Percentiles rank a stretch among this genome's conserved stretches.
phyloP scores from a whole-genome alignment of 2,797 vertebrate species.

The Zenarchopterus dispar region DNA sequence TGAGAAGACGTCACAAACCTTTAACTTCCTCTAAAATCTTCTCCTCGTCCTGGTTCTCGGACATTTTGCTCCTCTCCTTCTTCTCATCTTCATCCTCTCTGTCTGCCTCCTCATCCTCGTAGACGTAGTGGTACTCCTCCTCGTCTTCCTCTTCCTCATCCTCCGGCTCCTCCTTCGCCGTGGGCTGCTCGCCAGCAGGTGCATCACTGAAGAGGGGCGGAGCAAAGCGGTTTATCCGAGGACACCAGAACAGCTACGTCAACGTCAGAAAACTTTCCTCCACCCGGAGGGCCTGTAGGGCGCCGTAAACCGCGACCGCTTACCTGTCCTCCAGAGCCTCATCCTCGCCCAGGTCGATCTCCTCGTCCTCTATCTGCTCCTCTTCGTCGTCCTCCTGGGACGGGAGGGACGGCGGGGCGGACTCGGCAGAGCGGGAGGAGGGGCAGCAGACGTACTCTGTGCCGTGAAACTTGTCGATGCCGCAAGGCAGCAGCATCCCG shows the following conservation, averaged over 20 bases:
- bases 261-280: too few species aligned
- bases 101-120: conserved; percentile 83
- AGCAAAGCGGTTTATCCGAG: conserved; percentile 49
- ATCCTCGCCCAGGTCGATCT: conserved; percentile 74
- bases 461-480: conserved; percentile 92
- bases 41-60: conserved; percentile 75
- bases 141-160: conserved; percentile 84
- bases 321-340: conserved; percentile 73
- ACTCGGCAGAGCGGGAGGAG: conserved; percentile 70
- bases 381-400: conserved; percentile 80
- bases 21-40: conserved; percentile 90
- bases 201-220: conserved; percentile 58
- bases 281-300: too few species aligned
- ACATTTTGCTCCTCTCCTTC: conserved; percentile 73
- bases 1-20: conserved; percentile 80
- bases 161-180: conserved; percentile 77
- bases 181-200: conserved; percentile 74
- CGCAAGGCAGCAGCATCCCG: conserved; percentile 95
- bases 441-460: conserved; percentile 98
- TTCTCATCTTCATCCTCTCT: conserved; percentile 84
- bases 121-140: conserved; percentile 82
- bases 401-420: conserved; percentile 67
- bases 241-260: conserved; percentile 30
- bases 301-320: conserved; percentile 11
- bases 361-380: conserved; percentile 84